phyloP scores from a whole-genome alignment of 2,888 invertebrate species.

The Cosmia trapezina region DNA sequence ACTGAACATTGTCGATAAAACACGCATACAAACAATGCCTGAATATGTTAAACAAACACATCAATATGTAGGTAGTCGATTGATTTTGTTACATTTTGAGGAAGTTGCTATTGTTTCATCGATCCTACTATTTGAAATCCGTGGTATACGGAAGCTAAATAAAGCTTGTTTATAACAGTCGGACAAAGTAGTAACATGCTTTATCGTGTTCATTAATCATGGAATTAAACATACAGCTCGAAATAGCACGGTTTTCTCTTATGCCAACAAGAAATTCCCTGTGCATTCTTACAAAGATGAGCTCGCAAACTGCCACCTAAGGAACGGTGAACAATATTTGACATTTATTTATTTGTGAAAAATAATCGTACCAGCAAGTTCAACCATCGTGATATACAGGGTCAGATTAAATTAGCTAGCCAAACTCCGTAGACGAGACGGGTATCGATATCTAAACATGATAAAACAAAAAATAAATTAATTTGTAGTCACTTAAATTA shows the following conservation, averaged over 20 bases:
- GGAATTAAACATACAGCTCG: not conserved
- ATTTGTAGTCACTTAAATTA: too few species aligned
- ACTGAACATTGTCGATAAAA: constrained; percentile 16
- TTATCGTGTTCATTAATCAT: constrained; percentile 6
- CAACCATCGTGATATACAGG: not conserved
- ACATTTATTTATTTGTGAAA: not conserved
- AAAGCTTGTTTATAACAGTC: not conserved
- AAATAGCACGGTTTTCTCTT: not conserved
- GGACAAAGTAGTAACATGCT: not conserved
- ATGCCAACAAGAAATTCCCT: not conserved
- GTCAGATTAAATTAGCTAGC: too few species aligned
- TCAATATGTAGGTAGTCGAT: not conserved
- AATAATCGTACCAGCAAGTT: not conserved
- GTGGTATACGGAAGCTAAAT: not conserved
- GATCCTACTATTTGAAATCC: not conserved
- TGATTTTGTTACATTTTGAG: constrained; percentile 3
- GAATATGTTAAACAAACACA: constrained; percentile 11
- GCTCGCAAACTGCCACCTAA: not conserved
- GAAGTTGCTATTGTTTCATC: constrained; percentile 17
- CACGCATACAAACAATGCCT: not conserved
- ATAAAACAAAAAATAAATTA: too few species aligned
- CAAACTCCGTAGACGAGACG: too few species aligned
- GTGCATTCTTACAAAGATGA: not conserved
- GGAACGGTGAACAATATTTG: not conserved
- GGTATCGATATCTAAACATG: too few species aligned